A percentile compares a stretch with the other conserved stretches of the same genome.
Evolutionary conservation across 2,888 invertebrate species (phyloP).

Genomic region (Ethmia dodecea): DNA sequence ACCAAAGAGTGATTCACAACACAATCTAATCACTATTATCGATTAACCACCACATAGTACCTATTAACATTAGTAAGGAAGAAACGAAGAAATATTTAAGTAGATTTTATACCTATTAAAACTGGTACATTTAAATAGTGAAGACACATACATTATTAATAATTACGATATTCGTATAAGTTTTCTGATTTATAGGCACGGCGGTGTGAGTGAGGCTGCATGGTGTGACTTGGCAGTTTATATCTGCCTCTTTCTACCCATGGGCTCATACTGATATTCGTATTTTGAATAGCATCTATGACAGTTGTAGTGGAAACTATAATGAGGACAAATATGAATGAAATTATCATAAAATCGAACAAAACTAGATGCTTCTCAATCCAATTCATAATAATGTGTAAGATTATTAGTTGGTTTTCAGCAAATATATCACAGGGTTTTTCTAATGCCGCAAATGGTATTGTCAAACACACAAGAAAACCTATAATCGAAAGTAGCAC

Average conservation of each 20-base stretch:
- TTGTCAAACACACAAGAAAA: conserved; percentile 32
- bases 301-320: conserved; percentile 27
- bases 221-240: conserved; percentile 11
- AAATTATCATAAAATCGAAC: conserved; percentile 34
- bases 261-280: conserved; percentile 35
- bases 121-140: too few species aligned
- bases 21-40: too few species aligned
- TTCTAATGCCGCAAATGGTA: conserved; percentile 35
- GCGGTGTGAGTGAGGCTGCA: too few species aligned
- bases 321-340: conserved; percentile 27
- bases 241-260: conserved; percentile 42
- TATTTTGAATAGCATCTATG: conserved; percentile 35
- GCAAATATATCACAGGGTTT: conserved; percentile 34
- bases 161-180: too few species aligned
- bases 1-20: too few species aligned
- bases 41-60: too few species aligned
- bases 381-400: conserved; percentile 24
- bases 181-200: too few species aligned
- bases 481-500: conserved; percentile 34
- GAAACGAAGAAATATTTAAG: too few species aligned
- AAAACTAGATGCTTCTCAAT: conserved; percentile 27
- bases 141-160: too few species aligned
- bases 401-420: conserved; percentile 13
- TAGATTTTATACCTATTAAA: too few species aligned
- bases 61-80: too few species aligned